Evolutionary conservation across 2,888 invertebrate species (phyloP).

Genomic region (Anoplius nigerrimus): DNA sequence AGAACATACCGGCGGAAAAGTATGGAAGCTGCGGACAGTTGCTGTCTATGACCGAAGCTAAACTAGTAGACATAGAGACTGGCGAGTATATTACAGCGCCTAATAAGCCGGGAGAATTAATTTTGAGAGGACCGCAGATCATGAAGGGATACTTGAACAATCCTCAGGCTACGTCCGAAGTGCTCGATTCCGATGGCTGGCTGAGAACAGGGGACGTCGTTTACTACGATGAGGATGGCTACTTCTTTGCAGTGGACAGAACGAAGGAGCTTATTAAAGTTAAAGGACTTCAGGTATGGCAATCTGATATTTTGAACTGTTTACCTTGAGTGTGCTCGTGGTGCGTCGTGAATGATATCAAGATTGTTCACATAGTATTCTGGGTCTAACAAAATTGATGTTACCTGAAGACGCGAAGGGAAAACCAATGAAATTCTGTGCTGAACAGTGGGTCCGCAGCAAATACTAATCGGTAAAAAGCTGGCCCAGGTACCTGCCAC

Average conservation of each 20-base stretch:
- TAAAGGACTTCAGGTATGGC: conserved; percentile 31
- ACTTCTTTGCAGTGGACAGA: conserved; percentile 59
- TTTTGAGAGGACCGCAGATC: conserved; percentile 86
- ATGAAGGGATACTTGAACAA: conserved; percentile 89
- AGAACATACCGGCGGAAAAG: conserved; percentile 78
- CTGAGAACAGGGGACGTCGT: conserved; percentile 59
- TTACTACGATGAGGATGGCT: conserved; percentile 57
- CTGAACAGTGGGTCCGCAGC: too few species aligned
- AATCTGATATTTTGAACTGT: conserved; percentile 12
- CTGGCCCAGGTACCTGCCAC: too few species aligned
- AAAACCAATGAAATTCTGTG: too few species aligned
- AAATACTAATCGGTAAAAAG: too few species aligned
- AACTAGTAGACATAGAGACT: conserved; percentile 78
- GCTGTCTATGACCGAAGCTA: conserved; percentile 82
- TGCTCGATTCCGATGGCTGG: conserved; percentile 79
- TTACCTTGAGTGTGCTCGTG: too few species aligned
- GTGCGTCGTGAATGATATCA: too few species aligned
- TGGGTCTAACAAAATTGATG: too few species aligned
- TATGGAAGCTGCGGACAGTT: conserved; percentile 83
- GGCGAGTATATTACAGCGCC: conserved; percentile 78
- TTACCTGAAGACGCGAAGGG: too few species aligned
- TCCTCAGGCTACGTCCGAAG: conserved; percentile 82
- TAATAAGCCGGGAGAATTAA: conserved; percentile 80
- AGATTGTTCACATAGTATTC: too few species aligned
- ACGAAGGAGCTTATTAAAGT: conserved; percentile 61